Evolutionary conservation across 2,888 invertebrate genomes (phyloP).

Genomic region (Boloria euphrosyne): DNA sequence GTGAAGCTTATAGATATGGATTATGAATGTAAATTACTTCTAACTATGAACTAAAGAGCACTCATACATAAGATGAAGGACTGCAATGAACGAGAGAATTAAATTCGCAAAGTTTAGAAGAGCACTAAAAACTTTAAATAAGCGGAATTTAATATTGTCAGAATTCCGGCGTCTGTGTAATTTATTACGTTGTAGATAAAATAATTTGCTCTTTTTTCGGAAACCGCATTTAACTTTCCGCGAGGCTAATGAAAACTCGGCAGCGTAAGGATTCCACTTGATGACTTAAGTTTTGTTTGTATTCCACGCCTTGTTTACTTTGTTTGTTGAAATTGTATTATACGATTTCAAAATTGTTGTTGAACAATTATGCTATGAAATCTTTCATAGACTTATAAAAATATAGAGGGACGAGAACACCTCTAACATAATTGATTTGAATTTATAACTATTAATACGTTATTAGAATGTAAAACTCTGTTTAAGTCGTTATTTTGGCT

Average conservation of each 20-base stretch:
- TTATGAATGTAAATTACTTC: too few species aligned
- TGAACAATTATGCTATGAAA: too few species aligned
- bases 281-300: conserved; percentile 46
- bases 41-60: not conserved
- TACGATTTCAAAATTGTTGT: conserved; percentile 12
- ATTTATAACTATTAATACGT: too few species aligned
- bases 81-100: conserved; percentile 8
- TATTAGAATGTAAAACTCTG: too few species aligned
- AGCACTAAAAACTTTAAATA: conserved; percentile 36
- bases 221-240: conserved; percentile 39
- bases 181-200: conserved; percentile 37
- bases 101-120: conserved; percentile 27
- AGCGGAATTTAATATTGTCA: conserved; percentile 35
- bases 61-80: conserved; percentile 1
- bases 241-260: conserved; percentile 43
- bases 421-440: too few species aligned
- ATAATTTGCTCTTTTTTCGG: conserved; percentile 36
- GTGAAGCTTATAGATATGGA: too few species aligned
- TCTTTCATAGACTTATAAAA: too few species aligned
- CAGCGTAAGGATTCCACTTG: conserved; percentile 34
- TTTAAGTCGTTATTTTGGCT: too few species aligned
- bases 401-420: too few species aligned
- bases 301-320: conserved; percentile 48
- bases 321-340: conserved; percentile 16
- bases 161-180: conserved; percentile 30